phyloP scores from a whole-genome alignment of 2,113 vertebrate species.

The Gambusia affinis region DNA sequence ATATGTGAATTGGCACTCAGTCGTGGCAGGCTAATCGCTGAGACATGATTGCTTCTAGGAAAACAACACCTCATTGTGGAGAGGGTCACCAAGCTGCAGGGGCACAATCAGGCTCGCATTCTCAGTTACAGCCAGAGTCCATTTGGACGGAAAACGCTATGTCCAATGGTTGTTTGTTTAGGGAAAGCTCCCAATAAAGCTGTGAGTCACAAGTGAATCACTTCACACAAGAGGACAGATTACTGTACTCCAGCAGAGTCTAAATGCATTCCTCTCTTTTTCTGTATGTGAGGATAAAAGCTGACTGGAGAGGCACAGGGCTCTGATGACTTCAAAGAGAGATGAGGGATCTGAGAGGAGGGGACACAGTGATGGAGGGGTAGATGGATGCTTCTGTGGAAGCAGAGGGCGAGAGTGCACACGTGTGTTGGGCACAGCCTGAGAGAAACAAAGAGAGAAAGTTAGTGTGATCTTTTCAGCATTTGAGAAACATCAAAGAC shows the following conservation, averaged over 20 bases:
- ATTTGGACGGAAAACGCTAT: constrained; percentile 61
- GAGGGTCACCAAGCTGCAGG: constrained; percentile 45
- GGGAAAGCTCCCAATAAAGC: constrained; percentile 65
- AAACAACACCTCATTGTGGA: constrained; percentile 53
- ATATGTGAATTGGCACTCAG: constrained; percentile 37
- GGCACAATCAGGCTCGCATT: constrained; percentile 48
- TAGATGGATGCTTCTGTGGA: constrained; percentile 54
- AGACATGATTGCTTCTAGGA: constrained; percentile 52
- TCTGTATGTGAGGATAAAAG: constrained; percentile 70
- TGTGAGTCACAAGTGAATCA: constrained; percentile 74
- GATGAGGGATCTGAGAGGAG: constrained; percentile 61
- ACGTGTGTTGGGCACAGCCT: constrained; percentile 28
- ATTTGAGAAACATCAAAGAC: constrained; percentile 67
- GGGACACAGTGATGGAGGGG: constrained; percentile 49
- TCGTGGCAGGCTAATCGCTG: constrained; percentile 53
- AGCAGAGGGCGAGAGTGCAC: constrained; percentile 25
- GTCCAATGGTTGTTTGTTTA: constrained; percentile 67
- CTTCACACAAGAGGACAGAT: constrained; percentile 66
- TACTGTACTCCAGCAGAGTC: constrained; percentile 58
- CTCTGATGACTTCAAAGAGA: constrained; percentile 75
- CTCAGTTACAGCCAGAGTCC: constrained; percentile 57
- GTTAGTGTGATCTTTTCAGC: constrained; percentile 49
- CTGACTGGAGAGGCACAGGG: constrained; percentile 62
- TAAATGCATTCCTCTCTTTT: constrained; percentile 63
- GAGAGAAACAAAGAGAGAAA: constrained; percentile 55